These are phyloP conservation scores for Drosophila putrida DNA, from an alignment of 2,888 invertebrate genomes.

Conservation along the genomic window DNA sequence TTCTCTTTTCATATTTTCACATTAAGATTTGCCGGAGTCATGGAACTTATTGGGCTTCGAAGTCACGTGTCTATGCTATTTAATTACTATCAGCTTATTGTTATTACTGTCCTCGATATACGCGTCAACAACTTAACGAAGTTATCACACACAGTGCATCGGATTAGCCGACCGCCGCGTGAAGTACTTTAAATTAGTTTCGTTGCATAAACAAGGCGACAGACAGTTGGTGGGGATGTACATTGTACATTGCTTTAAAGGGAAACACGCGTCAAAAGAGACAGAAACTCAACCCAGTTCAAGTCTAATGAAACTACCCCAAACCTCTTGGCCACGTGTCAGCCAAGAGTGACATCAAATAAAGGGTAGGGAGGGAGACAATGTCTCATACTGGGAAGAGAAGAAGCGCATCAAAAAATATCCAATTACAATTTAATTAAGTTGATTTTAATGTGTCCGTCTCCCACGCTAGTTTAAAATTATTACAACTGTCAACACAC, in stretches of 20 bases:
- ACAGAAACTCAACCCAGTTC: conserved; percentile 25
- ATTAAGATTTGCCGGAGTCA: conserved; percentile 5
- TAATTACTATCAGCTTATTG: conserved; percentile 76
- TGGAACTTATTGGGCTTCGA: conserved; percentile 14
- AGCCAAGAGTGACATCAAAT: conserved; percentile 34
- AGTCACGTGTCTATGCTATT: conserved; percentile 67
- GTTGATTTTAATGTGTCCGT: conserved; percentile 50
- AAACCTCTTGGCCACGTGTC: conserved; percentile 43
- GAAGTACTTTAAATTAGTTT: conserved; percentile 80
- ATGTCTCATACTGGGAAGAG: conserved; percentile 32
- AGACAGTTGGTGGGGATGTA: conserved; percentile 8
- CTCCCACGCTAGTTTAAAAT: conserved; percentile 32
- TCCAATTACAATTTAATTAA: conserved; percentile 79
- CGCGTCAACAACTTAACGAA: conserved; percentile 74
- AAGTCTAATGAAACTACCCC: conserved; percentile 16
- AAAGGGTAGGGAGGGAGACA: conserved; percentile 21
- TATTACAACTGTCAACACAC: neutral
- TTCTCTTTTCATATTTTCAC: neutral
- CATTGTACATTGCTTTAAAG: conserved; percentile 27
- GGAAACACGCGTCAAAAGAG: conserved; percentile 30
- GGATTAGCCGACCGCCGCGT: conserved; percentile 75
- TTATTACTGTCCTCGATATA: conserved; percentile 64
- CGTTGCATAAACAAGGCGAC: conserved; percentile 73
- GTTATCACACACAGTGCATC: conserved; percentile 66
- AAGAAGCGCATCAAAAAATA: conserved; percentile 44